Percentiles rank a stretch among this genome's conserved stretches.
phyloP scores from a whole-genome alignment of 1,140 invertebrate genomes.

The Anastrepha ludens region DNA sequence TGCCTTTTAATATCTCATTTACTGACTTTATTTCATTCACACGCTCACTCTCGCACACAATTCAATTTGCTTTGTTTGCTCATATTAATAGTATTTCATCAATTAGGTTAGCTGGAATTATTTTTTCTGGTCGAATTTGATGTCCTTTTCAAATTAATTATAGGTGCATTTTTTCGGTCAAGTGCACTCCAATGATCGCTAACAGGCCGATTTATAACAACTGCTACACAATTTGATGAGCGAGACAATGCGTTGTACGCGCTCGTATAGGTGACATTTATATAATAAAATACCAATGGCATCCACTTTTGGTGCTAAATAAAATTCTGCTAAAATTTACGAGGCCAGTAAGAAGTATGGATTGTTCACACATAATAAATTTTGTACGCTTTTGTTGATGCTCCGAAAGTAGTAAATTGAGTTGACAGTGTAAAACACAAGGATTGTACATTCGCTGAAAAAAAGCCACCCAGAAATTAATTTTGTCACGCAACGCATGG shows the following conservation, averaged over 20 bases:
- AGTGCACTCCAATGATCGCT: neutral
- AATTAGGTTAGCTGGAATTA: slow-evolving; percentile 35
- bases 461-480: too few species aligned
- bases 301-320: neutral
- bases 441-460: too few species aligned
- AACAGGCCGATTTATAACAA: neutral
- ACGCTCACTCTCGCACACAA: neutral
- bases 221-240: too few species aligned
- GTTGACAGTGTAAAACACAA: too few species aligned
- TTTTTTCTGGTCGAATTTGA: neutral
- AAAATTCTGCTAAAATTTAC: neutral
- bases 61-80: neutral
- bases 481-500: too few species aligned
- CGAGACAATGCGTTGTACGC: too few species aligned
- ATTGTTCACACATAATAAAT: slow-evolving; percentile 26
- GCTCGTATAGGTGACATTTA: too few species aligned
- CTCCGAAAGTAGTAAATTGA: too few species aligned
- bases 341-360: neutral
- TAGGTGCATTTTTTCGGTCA: neutral
- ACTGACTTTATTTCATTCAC: slow-evolving; percentile 14
- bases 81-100: neutral
- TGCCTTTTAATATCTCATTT: slow-evolving; percentile 48
- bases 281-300: neutral
- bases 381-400: neutral
- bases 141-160: slow-evolving; percentile 42